These are phyloP conservation scores for Malurus elegans DNA, from an alignment of 2,113 vertebrate species.

Conservation along the genomic window DNA sequence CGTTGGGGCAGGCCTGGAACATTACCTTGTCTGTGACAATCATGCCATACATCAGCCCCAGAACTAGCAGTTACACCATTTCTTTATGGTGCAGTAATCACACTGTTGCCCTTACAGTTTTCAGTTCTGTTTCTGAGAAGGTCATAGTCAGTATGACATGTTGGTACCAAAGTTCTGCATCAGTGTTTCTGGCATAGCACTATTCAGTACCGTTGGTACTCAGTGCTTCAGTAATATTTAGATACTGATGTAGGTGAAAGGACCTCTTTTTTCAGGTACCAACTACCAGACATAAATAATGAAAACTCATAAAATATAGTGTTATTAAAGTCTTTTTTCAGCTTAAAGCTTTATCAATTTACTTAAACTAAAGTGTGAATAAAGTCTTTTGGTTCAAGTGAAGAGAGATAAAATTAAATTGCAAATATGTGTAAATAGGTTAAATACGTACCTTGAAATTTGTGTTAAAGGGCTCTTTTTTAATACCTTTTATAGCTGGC, in stretches of 20 bases:
- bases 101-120: not conserved
- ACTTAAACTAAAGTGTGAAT: not conserved
- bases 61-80: not conserved
- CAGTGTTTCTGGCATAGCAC: not conserved
- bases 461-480: not conserved
- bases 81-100: not conserved
- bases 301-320: not conserved
- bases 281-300: not conserved
- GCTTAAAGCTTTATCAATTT: not conserved
- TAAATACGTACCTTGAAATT: not conserved
- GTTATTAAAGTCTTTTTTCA: not conserved
- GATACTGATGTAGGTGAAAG: not conserved
- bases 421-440: not conserved
- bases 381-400: not conserved
- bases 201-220: not conserved
- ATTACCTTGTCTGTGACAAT: not conserved
- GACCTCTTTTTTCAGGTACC: not conserved
- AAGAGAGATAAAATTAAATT: not conserved
- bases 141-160: not conserved
- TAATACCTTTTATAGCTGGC: conserved; percentile 74
- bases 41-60: not conserved
- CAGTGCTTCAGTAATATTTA: not conserved
- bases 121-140: not conserved
- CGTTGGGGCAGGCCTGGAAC: not conserved
- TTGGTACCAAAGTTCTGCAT: not conserved